Percentiles rank a stretch among this genome's conserved stretches.
These are phyloP conservation scores for Clytia hemisphaerica DNA, from an alignment of 30 jellyfish, hydroid and myxozoan genomes.

Conservation along the genomic window DNA sequence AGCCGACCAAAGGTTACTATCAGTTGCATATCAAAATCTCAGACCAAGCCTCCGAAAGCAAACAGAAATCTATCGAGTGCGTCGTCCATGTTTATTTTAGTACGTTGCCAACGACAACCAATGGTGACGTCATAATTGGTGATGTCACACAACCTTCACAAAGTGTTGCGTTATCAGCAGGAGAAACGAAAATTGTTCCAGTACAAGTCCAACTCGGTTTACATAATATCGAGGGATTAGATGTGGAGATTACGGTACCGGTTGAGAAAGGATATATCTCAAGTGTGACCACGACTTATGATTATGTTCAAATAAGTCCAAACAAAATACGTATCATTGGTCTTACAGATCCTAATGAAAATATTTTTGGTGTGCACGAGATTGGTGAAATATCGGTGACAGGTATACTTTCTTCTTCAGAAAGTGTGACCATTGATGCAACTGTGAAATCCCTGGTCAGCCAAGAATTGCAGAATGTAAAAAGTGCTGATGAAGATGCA, in stretches of 20 bases:
- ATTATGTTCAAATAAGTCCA: too few species aligned
- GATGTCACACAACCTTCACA: too few species aligned
- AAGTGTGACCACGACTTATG: too few species aligned
- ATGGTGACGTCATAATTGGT: too few species aligned
- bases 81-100: too few species aligned
- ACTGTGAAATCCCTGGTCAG: neutral
- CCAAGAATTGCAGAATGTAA: too few species aligned
- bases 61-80: constrained; percentile 14
- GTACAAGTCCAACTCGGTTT: constrained; percentile 51
- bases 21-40: constrained; percentile 4
- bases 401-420: constrained; percentile 31
- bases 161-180: constrained; percentile 31
- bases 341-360: constrained; percentile 20
- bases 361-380: constrained; percentile 31
- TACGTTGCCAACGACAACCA: too few species aligned
- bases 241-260: constrained; percentile 38
- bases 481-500: constrained; percentile 16
- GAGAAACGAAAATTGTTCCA: constrained; percentile 49
- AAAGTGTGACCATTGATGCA: constrained; percentile 5
- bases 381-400: constrained; percentile 44
- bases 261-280: too few species aligned
- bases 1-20: constrained; percentile 28
- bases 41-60: constrained; percentile 5
- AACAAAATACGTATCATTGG: constrained; percentile 40
- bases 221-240: constrained; percentile 55